A percentile compares a stretch with the other conserved stretches of the same genome.
These are phyloP conservation scores for Ectemnius lituratus DNA, from an alignment of 2,888 invertebrate genomes.

Conservation along the genomic window DNA sequence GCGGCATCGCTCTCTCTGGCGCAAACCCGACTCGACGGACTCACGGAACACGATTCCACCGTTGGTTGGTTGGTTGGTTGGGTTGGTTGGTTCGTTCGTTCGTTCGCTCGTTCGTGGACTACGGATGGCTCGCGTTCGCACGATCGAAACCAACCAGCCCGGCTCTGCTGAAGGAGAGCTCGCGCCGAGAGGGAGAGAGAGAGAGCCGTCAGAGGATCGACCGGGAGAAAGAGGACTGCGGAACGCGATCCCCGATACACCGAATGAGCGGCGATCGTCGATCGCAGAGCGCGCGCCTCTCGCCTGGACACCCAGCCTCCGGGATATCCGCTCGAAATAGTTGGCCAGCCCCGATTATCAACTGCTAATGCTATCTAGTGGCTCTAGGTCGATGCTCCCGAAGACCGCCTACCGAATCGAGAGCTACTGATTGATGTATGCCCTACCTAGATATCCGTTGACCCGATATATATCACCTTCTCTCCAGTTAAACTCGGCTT, in stretches of 20 bases:
- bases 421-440: not conserved
- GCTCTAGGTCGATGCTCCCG: constrained; percentile 51
- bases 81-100: constrained; percentile 64
- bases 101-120: constrained; percentile 55
- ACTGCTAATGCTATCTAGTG: constrained; percentile 34
- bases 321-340: constrained; percentile 53
- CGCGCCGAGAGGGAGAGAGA: constrained; percentile 26
- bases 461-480: no score
- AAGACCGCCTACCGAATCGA: constrained; percentile 30
- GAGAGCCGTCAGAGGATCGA: not conserved
- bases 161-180: constrained; percentile 52
- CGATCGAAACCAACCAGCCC: constrained; percentile 66
- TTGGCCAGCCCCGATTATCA: constrained; percentile 38
- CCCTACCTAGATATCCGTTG: no score
- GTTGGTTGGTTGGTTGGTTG: constrained; percentile 64
- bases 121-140: constrained; percentile 50
- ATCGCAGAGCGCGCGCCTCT: constrained; percentile 25
- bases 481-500: no score
- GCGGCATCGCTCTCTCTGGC: constrained; percentile 56
- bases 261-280: constrained; percentile 55
- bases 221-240: constrained; percentile 2
- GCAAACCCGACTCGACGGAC: constrained; percentile 62
- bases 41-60: constrained; percentile 66
- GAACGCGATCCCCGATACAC: constrained; percentile 29
- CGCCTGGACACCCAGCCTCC: no score